A percentile compares a stretch with the other conserved stretches of the same genome.
These are phyloP conservation scores for Notothenia rossii DNA, from an alignment of 2,113 vertebrate genomes.

Conservation along the genomic window DNA sequence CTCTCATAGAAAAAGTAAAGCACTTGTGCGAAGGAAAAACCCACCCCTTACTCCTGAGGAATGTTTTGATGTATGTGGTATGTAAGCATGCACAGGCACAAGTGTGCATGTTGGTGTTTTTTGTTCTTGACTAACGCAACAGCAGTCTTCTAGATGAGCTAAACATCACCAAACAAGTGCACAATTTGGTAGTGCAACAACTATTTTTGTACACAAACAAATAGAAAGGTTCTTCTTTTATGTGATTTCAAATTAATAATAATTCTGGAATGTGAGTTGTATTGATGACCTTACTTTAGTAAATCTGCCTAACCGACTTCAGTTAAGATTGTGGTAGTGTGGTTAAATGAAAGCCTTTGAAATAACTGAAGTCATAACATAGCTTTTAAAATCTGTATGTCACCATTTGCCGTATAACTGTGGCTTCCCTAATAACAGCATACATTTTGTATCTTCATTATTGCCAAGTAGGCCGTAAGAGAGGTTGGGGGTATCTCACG, in stretches of 20 bases:
- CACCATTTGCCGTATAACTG: neutral
- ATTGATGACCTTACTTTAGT: neutral
- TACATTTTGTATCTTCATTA: neutral
- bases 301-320: neutral
- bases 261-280: neutral
- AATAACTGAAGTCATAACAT: neutral
- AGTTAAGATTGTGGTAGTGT: neutral
- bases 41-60: slow-evolving; percentile 35
- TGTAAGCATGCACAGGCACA: slow-evolving; percentile 20
- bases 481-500: neutral
- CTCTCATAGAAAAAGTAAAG: slow-evolving; percentile 23
- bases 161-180: neutral
- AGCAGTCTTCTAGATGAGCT: neutral
- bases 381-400: neutral
- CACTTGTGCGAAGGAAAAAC: slow-evolving; percentile 11
- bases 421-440: neutral
- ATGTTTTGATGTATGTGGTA: slow-evolving; percentile 32
- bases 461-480: neutral
- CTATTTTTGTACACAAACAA: neutral
- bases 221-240: neutral
- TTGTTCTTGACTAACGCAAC: slow-evolving; percentile 4
- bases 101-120: slow-evolving; percentile 26
- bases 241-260: neutral
- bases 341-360: neutral
- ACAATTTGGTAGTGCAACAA: neutral